Evolutionary conservation across 2,797 vertebrate species (phyloP).

Genomic region (Chelidonichthys spinosus): DNA sequence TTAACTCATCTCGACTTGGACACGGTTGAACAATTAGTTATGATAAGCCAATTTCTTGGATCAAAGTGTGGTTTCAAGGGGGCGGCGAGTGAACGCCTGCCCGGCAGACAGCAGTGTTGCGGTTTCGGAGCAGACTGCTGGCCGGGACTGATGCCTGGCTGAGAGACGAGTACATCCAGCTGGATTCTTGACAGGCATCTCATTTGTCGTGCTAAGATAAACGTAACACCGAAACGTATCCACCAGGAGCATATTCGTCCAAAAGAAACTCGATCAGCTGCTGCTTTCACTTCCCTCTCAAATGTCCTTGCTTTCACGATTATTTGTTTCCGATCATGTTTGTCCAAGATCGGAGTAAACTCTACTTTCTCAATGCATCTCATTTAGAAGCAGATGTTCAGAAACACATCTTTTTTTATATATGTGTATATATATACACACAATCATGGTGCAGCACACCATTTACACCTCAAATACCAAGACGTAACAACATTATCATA

Average conservation of each 20-base stretch:
- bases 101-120: slow-evolving; percentile 13
- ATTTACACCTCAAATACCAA: slow-evolving; percentile 58
- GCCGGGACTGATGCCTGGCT: slow-evolving; percentile 5
- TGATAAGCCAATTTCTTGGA: slow-evolving; percentile 62
- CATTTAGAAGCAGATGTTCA: slow-evolving; percentile 33
- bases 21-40: slow-evolving; percentile 51
- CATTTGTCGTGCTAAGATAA: slow-evolving; percentile 33
- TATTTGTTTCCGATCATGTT: background rate
- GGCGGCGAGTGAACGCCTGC: slow-evolving; percentile 22
- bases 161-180: slow-evolving; percentile 25
- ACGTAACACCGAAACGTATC: slow-evolving; percentile 15
- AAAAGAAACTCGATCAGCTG: slow-evolving; percentile 35
- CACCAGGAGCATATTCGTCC: slow-evolving; percentile 1
- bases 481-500: slow-evolving; percentile 61
- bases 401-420: slow-evolving; percentile 6
- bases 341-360: background rate
- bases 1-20: slow-evolving; percentile 66
- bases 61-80: slow-evolving; percentile 37
- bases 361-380: background rate
- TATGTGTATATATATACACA: background rate
- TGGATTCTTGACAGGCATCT: slow-evolving; percentile 54
- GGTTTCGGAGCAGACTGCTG: slow-evolving; percentile 1
- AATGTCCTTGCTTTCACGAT: background rate
- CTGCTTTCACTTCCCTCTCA: slow-evolving; percentile 42
- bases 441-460: slow-evolving; percentile 10